Evolutionary conservation across 1,140 invertebrate species (phyloP), one percentile per base, ranked within the genome.

Genomic region (Gryllus bimaculatus): DNA sequence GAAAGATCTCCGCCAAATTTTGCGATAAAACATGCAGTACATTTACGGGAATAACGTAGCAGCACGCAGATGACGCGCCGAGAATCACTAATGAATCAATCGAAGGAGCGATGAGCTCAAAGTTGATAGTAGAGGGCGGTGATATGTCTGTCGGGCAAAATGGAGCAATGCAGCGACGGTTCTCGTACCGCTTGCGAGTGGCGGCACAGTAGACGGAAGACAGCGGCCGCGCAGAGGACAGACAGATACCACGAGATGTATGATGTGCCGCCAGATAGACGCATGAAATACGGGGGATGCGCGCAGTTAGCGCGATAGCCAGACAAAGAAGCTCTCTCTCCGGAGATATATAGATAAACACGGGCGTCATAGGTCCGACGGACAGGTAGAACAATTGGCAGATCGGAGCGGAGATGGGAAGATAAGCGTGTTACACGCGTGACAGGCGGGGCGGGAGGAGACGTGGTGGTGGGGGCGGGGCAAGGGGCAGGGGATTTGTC

Each of bases 331-430:
- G 54, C 18, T 0, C 18, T 18, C 54, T 66, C 54, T 66, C 54
- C 18, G 26, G 26, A 66, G 54, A 66, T 66, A 7, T 66, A 66
- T 66, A 66, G 54, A 66, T 66, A 66, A 66, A 66, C 26, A 7
- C 54, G 10, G 10, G 54, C 54, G 2, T 13, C 18, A 66, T 66
- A 18, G 54, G 54, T 66, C 54, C 10, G 54, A 66, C 54, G 54
- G 54, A 66, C 54, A 66, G 54, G 54, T 66, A 66, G 54, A 66
- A 66, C 54, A 66, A 66, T 66, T 66, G 54, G 54, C 54, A 66
- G 54, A 66, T 66, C 54, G 10, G 18, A 18, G 54, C 54, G 54
- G 10, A 66, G 54, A 66, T 66, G 18, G 54, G 18, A 1, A 66
- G 54, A 66, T 66, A 66, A 66, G 54, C 54, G 54, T 7, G 54